phyloP scores from a whole-genome alignment of 2,113 vertebrate genomes.

The Microtus ochrogaster region DNA sequence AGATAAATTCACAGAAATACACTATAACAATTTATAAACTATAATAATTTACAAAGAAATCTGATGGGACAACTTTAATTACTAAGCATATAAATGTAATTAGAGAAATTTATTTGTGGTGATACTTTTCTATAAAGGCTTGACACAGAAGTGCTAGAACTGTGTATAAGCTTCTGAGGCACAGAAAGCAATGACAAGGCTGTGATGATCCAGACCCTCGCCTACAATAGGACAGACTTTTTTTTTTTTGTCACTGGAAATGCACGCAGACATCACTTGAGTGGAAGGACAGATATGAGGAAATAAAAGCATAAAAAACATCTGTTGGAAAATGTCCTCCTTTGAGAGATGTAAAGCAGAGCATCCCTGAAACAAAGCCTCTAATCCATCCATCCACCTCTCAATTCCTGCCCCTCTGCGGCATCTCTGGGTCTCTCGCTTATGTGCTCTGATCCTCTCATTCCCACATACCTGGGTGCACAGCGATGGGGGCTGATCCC shows the following conservation, averaged over 20 bases:
- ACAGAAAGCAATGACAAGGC: neutral
- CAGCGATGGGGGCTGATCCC: neutral
- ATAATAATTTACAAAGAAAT: neutral
- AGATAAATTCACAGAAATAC: neutral
- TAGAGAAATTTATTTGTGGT: neutral
- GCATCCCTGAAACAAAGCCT: neutral
- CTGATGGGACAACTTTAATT: neutral
- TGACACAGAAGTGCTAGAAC: neutral
- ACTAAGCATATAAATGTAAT: neutral
- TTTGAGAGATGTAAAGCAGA: neutral
- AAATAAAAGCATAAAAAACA: neutral
- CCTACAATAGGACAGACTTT: too few relatives aligned
- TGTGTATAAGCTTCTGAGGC: neutral
- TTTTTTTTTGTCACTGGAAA: neutral
- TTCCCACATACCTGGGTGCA: neutral
- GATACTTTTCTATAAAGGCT: neutral
- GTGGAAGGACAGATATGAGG: too few relatives aligned
- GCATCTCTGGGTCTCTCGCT: neutral
- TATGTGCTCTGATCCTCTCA: neutral
- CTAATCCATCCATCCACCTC: neutral
- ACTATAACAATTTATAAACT: neutral
- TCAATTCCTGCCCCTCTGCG: neutral
- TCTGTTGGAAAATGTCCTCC: neutral
- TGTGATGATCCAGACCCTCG: neutral
- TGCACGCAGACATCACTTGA: neutral